Conservation (phyloP, 2,888 invertebrate species). For the Sphinx pinastri region DNA sequence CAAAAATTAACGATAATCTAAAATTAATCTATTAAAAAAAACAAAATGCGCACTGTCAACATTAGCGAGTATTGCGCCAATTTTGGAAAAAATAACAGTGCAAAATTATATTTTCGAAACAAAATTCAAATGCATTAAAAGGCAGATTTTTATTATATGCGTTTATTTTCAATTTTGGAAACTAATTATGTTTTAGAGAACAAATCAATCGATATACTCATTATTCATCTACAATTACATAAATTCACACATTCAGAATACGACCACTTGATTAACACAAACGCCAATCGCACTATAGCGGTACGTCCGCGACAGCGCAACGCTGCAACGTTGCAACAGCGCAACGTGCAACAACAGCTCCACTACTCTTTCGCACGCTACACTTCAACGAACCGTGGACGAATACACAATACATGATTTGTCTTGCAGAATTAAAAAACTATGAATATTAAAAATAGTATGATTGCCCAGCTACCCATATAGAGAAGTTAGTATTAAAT, state of each 20-base stretch:
- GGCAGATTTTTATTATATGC: constrained; percentile 72
- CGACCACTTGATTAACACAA: constrained; percentile 17
- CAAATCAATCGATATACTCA: constrained; percentile 44
- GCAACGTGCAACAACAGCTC: constrained; percentile 40
- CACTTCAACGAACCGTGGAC: constrained; percentile 61
- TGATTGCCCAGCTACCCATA: constrained; percentile 83
- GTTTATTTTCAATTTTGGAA: constrained; percentile 66
- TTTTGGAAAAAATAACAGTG: constrained; percentile 45
- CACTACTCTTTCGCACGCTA: constrained; percentile 55
- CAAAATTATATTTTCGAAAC: constrained; percentile 55
- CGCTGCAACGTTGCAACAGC: constrained; percentile 15
- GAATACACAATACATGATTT: constrained; percentile 69
- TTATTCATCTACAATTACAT: constrained; percentile 43
- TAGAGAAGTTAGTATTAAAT: constrained; percentile 80
- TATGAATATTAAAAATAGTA: constrained; percentile 78
- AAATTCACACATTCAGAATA: constrained; percentile 46
- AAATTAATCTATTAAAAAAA: constrained; percentile 67
- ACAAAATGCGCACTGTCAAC: constrained; percentile 73
- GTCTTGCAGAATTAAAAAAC: constrained; percentile 65
- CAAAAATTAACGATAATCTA: constrained; percentile 76
- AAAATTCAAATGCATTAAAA: constrained; percentile 76
- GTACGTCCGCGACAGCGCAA: neutral
- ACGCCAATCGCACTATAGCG: constrained; percentile 7
- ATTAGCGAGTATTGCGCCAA: constrained; percentile 41
- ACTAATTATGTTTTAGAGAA: constrained; percentile 51